phyloP scores from a whole-genome alignment of 2,888 invertebrate species.

The Megaustenia siamemsis region DNA sequence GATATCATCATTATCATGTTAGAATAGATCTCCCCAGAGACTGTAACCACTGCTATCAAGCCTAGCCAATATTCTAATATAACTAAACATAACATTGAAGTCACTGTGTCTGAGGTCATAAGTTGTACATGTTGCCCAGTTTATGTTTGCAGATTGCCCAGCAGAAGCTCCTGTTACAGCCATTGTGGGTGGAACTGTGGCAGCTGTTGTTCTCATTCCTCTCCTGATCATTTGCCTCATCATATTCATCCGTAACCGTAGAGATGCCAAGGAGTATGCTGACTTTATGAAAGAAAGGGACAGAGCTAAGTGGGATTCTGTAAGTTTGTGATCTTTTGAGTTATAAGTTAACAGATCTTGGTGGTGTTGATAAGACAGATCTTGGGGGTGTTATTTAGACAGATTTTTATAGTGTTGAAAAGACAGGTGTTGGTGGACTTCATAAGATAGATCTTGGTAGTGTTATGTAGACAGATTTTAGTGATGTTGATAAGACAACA shows the following conservation, averaged over 20 bases:
- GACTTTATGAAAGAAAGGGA: slow-evolving; percentile 59
- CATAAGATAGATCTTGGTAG: too few species aligned
- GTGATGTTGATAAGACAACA: too few species aligned
- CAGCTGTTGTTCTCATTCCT: slow-evolving; percentile 59
- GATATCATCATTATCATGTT: too few species aligned
- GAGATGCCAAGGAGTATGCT: slow-evolving; percentile 60
- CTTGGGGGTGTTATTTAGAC: too few species aligned
- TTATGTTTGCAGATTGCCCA: slow-evolving; percentile 56
- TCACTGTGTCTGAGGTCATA: not conserved
- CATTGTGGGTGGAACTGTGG: slow-evolving; percentile 59
- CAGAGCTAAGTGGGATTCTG: slow-evolving; percentile 61
- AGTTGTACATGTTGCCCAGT: not conserved
- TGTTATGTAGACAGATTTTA: too few species aligned
- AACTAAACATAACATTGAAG: too few species aligned
- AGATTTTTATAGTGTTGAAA: too few species aligned
- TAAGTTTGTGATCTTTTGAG: slow-evolving; percentile 48
- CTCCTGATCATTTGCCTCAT: slow-evolving; percentile 59
- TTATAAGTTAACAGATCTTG: not conserved
- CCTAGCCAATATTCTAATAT: too few species aligned
- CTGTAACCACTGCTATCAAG: too few species aligned
- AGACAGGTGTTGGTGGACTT: too few species aligned
- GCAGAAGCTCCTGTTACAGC: slow-evolving; percentile 55
- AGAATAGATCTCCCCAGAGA: too few species aligned
- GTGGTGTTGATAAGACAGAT: too few species aligned
- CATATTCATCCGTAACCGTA: slow-evolving; percentile 59